Conservation (phyloP, 2,797 vertebrate genomes). For the Coluber constrictor region DNA sequence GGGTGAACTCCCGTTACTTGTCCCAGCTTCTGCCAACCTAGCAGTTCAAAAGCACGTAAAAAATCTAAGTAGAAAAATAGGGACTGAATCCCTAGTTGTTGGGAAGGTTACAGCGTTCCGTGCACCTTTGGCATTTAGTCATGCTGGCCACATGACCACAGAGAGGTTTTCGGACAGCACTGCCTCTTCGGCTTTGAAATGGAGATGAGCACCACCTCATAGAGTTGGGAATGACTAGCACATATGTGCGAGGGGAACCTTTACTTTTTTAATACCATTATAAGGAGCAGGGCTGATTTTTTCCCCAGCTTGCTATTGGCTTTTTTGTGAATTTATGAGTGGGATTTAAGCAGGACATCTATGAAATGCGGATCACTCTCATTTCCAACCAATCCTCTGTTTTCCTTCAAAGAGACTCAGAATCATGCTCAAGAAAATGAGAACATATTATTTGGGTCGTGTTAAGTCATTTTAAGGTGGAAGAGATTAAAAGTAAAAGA, state of each 20-base stretch:
- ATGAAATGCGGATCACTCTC: background rate
- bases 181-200: too few species aligned
- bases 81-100: too few species aligned
- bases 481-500: background rate
- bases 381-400: background rate
- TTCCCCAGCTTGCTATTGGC: background rate
- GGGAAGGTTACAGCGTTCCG: too few species aligned
- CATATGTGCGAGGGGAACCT: too few species aligned
- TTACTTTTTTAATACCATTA: background rate
- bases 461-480: background rate
- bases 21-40: too few species aligned
- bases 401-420: background rate
- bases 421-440: background rate
- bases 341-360: background rate
- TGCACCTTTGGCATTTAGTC: too few species aligned
- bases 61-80: too few species aligned
- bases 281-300: background rate
- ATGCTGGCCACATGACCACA: too few species aligned
- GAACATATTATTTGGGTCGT: background rate
- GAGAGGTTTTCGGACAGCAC: fast-evolving
- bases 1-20: too few species aligned
- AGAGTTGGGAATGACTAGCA: too few species aligned
- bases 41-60: too few species aligned
- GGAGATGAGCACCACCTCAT: too few species aligned
- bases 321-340: background rate